These are phyloP conservation scores for Calliphora vicina DNA, from an alignment of 1,140 invertebrate species.

Conservation along the genomic window DNA sequence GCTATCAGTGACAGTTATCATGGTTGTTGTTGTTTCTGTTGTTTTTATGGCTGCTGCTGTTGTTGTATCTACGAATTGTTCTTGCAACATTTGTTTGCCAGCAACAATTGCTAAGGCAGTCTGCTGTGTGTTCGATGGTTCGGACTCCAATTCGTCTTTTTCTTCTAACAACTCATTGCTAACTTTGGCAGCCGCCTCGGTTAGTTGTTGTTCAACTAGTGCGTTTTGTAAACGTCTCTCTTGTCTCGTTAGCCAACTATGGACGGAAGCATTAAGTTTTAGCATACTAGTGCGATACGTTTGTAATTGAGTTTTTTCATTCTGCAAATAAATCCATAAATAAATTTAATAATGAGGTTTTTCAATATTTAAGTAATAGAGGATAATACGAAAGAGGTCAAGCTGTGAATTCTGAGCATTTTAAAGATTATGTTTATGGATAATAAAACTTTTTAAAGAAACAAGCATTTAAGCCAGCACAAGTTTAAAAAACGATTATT, in stretches of 20 bases:
- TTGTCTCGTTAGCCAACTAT: slow-evolving; percentile 73
- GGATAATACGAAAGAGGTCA: not conserved
- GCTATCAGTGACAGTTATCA: slow-evolving; percentile 52
- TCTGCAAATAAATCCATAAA: slow-evolving; percentile 60
- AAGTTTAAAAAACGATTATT: no score
- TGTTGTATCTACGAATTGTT: slow-evolving; percentile 15
- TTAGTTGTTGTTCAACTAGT: slow-evolving; percentile 46
- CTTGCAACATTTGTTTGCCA: no score
- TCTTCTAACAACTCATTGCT: slow-evolving; percentile 19
- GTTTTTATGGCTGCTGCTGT: slow-evolving; percentile 37
- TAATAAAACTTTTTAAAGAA: no score
- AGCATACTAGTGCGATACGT: slow-evolving; percentile 76
- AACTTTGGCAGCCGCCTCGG: slow-evolving; percentile 39
- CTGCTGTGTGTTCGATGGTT: not conserved
- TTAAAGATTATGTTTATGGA: no score
- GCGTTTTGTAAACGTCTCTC: slow-evolving; percentile 60
- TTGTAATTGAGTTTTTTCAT: slow-evolving; percentile 72
- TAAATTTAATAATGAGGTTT: not conserved
- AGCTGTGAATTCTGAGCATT: not conserved
- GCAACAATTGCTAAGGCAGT: slow-evolving; percentile 22
- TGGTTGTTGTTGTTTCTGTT: slow-evolving; percentile 13
- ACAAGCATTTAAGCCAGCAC: no score
- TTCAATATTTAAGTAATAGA: not conserved
- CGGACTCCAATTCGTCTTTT: slow-evolving; percentile 24
- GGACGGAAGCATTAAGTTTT: slow-evolving; percentile 77